Conservation (phyloP, 2,888 invertebrate genomes). For the Bruchidius siliquastri region DNA sequence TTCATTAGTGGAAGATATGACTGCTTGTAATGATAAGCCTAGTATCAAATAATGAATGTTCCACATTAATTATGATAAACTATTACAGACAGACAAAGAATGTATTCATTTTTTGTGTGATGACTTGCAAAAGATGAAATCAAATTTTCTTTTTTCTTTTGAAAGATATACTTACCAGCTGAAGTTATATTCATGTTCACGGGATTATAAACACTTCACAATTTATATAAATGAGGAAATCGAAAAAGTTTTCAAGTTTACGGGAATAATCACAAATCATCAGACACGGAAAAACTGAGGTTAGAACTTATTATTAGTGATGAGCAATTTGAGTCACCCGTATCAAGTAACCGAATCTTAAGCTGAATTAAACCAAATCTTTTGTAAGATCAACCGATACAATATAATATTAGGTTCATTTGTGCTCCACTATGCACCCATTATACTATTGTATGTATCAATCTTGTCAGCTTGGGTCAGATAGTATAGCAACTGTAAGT, state of each 20-base stretch:
- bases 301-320: neutral
- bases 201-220: neutral
- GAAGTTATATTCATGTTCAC: constrained; percentile 54
- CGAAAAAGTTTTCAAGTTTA: neutral
- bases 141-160: neutral
- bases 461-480: too few relatives aligned
- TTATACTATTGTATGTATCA: too few relatives aligned
- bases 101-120: neutral
- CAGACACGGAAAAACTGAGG: neutral
- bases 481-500: too few relatives aligned
- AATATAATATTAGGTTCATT: too few relatives aligned
- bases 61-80: neutral
- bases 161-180: constrained; percentile 40
- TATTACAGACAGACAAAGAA: neutral
- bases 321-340: too few relatives aligned
- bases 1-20: neutral
- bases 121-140: constrained; percentile 1
- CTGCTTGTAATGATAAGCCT: neutral
- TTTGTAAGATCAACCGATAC: too few relatives aligned
- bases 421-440: too few relatives aligned
- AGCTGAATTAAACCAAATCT: too few relatives aligned
- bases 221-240: neutral
- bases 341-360: too few relatives aligned
- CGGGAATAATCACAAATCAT: neutral
- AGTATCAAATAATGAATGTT: neutral